phyloP scores from a whole-genome alignment of 1,140 invertebrate species.

The Plutomurus gul region DNA sequence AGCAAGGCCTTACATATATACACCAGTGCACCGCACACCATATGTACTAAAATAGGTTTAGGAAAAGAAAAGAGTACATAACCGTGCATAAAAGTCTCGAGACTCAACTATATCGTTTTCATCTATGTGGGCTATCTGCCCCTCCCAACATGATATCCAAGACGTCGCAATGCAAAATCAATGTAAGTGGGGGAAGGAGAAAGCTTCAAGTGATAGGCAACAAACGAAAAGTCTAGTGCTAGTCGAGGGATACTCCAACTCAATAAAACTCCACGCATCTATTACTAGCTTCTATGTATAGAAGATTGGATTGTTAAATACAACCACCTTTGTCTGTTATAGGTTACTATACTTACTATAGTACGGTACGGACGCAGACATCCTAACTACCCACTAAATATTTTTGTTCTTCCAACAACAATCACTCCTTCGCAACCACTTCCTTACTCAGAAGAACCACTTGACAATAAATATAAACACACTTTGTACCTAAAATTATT shows the following conservation, averaged over 20 bases:
- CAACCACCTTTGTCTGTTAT: too few relatives aligned
- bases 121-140: conserved; percentile 12
- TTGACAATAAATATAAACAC: too few relatives aligned
- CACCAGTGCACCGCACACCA: background rate
- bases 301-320: conserved; percentile 28
- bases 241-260: conserved; percentile 25
- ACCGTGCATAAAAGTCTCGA: conserved; percentile 10
- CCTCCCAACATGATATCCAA: conserved; percentile 24
- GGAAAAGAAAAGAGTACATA: conserved; percentile 8
- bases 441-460: too few relatives aligned
- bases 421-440: too few relatives aligned
- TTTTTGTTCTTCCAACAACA: too few relatives aligned
- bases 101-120: conserved; percentile 9
- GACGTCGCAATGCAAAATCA: conserved; percentile 28
- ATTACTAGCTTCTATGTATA: background rate
- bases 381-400: too few relatives aligned
- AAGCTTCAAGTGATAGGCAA: conserved; percentile 8
- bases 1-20: background rate
- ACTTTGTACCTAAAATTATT: too few relatives aligned
- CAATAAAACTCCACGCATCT: conserved; percentile 20
- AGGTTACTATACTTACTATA: too few relatives aligned
- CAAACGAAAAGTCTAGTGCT: conserved; percentile 13
- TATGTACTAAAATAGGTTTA: conserved; percentile 20
- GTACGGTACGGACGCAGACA: too few relatives aligned
- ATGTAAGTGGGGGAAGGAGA: conserved; percentile 25